These are phyloP conservation scores for Aphodius sticticus DNA, from an alignment of 2,888 invertebrate genomes.

Conservation along the genomic window DNA sequence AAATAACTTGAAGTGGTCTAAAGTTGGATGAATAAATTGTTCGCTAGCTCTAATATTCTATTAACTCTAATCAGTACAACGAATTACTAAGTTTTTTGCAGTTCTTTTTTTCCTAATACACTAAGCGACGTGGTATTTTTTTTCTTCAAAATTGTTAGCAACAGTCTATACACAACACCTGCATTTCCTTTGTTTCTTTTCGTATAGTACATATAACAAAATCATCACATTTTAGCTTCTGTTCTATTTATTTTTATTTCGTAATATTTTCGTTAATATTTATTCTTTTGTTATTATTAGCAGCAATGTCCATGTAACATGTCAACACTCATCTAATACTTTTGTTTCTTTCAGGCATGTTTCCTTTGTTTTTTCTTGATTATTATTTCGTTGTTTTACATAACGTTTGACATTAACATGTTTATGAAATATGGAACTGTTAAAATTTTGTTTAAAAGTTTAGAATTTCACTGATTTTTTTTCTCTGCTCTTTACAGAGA, in stretches of 20 bases:
- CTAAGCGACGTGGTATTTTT: not conserved
- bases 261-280: no score
- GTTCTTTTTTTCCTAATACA: not conserved
- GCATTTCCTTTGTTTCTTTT: not conserved
- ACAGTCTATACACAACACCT: not conserved
- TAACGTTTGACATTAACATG: conserved; percentile 12
- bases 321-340: not conserved
- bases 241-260: no score
- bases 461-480: conserved; percentile 39
- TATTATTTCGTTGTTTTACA: conserved; percentile 11
- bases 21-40: no score
- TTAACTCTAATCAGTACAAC: no score
- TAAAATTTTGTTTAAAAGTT: not conserved
- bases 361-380: not conserved
- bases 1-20: no score
- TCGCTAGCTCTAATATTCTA: no score
- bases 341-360: conserved; percentile 11
- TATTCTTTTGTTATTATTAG: no score
- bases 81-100: not conserved
- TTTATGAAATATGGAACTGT: conserved; percentile 9
- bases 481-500: conserved; percentile 51
- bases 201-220: not conserved
- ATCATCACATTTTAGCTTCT: not conserved
- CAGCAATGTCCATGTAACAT: not conserved
- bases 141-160: not conserved